Conservation (phyloP, 2,113 vertebrate species). For the Cynopterus brachyotis region DNA sequence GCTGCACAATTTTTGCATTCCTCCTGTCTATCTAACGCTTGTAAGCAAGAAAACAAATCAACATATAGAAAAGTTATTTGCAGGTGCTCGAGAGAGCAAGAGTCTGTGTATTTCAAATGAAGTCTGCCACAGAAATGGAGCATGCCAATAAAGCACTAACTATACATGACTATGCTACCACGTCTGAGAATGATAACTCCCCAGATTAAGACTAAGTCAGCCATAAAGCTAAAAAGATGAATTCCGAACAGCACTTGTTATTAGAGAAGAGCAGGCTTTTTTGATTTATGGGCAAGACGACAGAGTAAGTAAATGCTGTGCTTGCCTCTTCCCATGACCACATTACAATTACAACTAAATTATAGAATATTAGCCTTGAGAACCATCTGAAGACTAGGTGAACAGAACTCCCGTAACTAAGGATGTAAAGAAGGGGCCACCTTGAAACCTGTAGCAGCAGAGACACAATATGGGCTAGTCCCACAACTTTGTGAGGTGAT, state of each 20-base stretch:
- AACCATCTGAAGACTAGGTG: no score
- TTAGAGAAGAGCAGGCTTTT: background rate
- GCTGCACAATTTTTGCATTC: background rate
- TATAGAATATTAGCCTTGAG: no score
- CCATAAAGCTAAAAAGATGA: constrained; percentile 1
- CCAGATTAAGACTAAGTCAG: background rate
- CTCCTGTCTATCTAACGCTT: background rate
- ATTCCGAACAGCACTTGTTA: background rate
- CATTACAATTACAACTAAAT: no score
- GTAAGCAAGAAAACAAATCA: constrained; percentile 36
- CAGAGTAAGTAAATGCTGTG: no score
- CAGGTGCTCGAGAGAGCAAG: background rate
- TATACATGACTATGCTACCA: background rate
- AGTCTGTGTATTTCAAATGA: constrained; percentile 21
- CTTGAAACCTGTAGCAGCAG: no score
- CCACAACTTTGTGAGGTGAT: no score
- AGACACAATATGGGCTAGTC: no score
- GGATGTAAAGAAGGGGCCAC: no score
- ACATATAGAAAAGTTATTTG: background rate
- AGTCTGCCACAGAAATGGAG: background rate
- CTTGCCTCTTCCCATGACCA: no score
- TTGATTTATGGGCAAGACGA: background rate
- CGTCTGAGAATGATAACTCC: background rate
- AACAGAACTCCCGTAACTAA: no score
- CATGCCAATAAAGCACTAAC: background rate